Conservation (phyloP, 2,113 vertebrate species). For the Cyanoliseus patagonus region DNA sequence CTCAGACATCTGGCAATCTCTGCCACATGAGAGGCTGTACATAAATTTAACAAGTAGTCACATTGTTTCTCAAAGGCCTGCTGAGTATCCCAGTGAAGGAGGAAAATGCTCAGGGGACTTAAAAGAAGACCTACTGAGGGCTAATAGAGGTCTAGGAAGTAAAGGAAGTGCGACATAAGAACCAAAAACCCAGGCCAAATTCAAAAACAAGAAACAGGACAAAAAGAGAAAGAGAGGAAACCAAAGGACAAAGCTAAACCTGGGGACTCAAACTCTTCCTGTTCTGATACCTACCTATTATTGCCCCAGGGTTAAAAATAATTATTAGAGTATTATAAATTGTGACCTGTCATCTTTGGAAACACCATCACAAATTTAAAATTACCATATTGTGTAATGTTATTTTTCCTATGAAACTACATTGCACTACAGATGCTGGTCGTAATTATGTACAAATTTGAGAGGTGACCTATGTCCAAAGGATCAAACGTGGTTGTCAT, state of each 20-base stretch:
- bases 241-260: not conserved
- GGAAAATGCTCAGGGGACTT: not conserved
- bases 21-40: not conserved
- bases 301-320: not conserved
- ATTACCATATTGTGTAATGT: not conserved
- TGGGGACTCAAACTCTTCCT: not conserved
- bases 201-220: not conserved
- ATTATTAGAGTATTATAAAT: not conserved
- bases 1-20: not conserved
- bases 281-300: not conserved
- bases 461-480: not conserved
- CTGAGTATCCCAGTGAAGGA: not conserved
- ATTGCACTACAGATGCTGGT: not conserved
- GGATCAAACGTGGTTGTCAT: not conserved
- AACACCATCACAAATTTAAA: not conserved
- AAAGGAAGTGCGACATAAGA: not conserved
- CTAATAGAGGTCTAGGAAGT: not conserved
- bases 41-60: not conserved
- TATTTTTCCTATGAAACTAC: not conserved
- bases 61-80: not conserved
- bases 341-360: not conserved
- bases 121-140: not conserved
- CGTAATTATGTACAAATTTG: not conserved
- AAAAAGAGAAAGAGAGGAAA: not conserved
- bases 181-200: not conserved